phyloP scores from a whole-genome alignment of 1,140 invertebrate genomes.

The Caenorhabditis remanei region DNA sequence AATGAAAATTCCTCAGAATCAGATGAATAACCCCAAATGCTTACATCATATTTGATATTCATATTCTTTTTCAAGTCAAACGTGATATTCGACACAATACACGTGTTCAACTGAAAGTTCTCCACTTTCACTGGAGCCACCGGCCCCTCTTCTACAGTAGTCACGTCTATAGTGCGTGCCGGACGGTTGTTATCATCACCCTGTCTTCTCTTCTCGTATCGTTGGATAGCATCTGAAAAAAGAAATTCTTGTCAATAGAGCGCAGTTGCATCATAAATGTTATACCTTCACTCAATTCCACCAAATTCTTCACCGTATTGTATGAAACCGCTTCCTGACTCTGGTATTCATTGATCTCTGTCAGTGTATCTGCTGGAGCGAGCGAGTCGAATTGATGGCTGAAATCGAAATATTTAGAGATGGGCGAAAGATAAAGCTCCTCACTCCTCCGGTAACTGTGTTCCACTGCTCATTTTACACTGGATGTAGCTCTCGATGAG shows the following conservation, averaged over 20 bases:
- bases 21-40: background rate
- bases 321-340: background rate
- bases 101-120: background rate
- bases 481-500: background rate
- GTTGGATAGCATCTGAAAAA: background rate
- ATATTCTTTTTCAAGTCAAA: background rate
- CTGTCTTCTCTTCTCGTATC: background rate
- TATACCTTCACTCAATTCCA: conserved; percentile 16
- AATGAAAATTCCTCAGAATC: background rate
- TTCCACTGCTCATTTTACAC: background rate
- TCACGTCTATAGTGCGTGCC: background rate
- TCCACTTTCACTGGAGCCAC: background rate
- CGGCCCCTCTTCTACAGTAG: background rate
- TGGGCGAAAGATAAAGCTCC: too few relatives aligned
- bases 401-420: background rate
- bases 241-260: background rate
- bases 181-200: background rate
- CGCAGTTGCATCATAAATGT: background rate
- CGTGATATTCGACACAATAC: background rate
- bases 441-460: background rate
- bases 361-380: background rate
- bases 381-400: background rate
- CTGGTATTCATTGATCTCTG: background rate
- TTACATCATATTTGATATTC: background rate
- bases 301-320: conserved; percentile 23